Conservation (phyloP, 2,797 vertebrate genomes). For the Cossypha polioptera region DNA sequence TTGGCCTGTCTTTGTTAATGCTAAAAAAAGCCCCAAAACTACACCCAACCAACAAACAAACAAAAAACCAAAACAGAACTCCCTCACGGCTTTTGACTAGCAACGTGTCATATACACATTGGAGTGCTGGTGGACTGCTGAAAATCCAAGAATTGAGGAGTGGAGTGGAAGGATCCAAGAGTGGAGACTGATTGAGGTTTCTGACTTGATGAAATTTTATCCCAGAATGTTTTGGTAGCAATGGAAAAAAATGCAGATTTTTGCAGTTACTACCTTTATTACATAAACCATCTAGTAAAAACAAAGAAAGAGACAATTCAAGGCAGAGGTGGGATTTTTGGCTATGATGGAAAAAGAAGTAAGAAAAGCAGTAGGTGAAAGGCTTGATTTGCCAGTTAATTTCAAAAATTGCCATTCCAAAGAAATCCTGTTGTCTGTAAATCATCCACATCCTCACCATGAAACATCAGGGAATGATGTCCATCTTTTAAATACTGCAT, state of each 20-base stretch:
- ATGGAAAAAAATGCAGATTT: not conserved
- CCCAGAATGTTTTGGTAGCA: fast-evolving
- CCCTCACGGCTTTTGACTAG: not conserved
- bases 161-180: not conserved
- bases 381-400: not conserved
- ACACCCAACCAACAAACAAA: not conserved
- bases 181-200: not conserved
- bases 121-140: not conserved
- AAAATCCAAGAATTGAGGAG: not conserved
- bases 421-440: not conserved
- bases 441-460: not conserved
- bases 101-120: not conserved
- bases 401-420: not conserved
- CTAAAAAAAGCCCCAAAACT: not conserved
- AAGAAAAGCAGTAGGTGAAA: not conserved
- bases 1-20: not conserved
- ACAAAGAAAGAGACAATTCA: not conserved
- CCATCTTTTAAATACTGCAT: not conserved
- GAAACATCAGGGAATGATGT: not conserved
- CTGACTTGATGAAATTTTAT: not conserved
- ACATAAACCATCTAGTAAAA: not conserved
- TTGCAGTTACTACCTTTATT: not conserved
- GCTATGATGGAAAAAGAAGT: not conserved
- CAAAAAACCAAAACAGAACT: not conserved
- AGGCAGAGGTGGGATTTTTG: not conserved